Evolutionary conservation across 2,888 invertebrate genomes (phyloP), one percentile per base, ranked within the genome.

Genomic region (Malacosoma neustria): DNA sequence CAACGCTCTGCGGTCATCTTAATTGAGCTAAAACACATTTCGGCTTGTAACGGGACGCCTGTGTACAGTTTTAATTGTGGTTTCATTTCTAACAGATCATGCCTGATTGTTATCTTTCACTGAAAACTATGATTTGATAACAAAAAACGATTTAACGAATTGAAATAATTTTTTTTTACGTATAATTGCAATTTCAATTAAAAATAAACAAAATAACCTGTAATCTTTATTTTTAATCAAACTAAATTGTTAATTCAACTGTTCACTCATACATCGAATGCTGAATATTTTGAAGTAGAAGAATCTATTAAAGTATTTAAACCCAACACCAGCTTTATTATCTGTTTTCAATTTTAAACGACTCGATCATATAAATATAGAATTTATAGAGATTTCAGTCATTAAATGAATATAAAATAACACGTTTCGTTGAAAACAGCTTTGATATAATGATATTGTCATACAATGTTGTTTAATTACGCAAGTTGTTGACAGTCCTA

Each of bases 11-110:
- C 45, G 43, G 47, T 54, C 49, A 58, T 56, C 57, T 58, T 64
- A 64, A 64, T 63, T 61, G 54, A 56, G 53, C 50, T 51, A 60
- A 63, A 60, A 49, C 62, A 60, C 57, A 67, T 64, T 72, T 62
- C 61, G 67, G 59, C 53, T 50, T 37, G 49, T 70, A 71, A 71
- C 72, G 69, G 67, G 56, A 63, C 41, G 49, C 41, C 55, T 48
- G 5, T 22, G 22, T 51, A 54, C 58, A 49, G 54, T 55, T 58
- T 53, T 54, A 55, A 54, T 55, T 49, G 51, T 50, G 49, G 52
- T 45, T 46, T 35, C 22, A 22, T 22, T 22, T 22, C 22, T 22
- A 22, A 22, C 22, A 22, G 22, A 22, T 22, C 22, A 22, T 22
- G 22, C 22, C 22, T 2, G 22, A 22, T 22, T 22, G 6, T 22